Conservation (phyloP, 2,888 invertebrate genomes). For the Meandrusa payeni region DNA sequence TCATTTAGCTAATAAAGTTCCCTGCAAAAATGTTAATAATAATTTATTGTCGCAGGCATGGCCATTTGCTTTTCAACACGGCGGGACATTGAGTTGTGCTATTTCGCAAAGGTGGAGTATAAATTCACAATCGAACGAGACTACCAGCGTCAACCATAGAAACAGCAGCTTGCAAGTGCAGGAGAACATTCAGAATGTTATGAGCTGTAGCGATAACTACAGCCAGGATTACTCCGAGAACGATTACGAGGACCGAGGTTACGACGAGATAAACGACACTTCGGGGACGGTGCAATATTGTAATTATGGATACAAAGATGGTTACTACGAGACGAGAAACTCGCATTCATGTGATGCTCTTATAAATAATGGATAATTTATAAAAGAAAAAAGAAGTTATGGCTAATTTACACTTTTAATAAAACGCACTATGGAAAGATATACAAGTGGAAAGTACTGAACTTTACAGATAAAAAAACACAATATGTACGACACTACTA, state of each 20-base stretch:
- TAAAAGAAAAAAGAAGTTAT: too few species aligned
- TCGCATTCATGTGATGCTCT: constrained; percentile 54
- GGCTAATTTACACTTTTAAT: too few species aligned
- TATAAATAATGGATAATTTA: constrained; percentile 51
- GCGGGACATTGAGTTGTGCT: constrained; percentile 69
- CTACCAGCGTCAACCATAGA: constrained; percentile 30
- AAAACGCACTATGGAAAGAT: too few species aligned
- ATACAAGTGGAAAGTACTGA: too few species aligned
- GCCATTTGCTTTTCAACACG: constrained; percentile 89
- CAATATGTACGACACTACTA: too few species aligned
- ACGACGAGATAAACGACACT: constrained; percentile 52
- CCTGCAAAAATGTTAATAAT: too few species aligned
- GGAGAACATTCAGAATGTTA: constrained; percentile 30
- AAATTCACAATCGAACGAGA: constrained; percentile 44
- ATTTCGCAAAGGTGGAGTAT: constrained; percentile 69
- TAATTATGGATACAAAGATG: constrained; percentile 66
- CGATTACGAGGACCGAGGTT: constrained; percentile 63
- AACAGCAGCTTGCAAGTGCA: constrained; percentile 34
- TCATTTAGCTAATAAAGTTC: too few species aligned
- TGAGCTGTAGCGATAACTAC: constrained; percentile 43
- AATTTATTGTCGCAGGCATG: constrained; percentile 83
- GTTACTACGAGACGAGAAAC: constrained; percentile 63
- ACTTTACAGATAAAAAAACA: too few species aligned
- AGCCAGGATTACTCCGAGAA: constrained; percentile 59
- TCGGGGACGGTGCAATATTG: constrained; percentile 55